Base-by-base conservation (phyloP, 2,113 vertebrate genomes). In the Trematocara unimaculatum region DNA sequence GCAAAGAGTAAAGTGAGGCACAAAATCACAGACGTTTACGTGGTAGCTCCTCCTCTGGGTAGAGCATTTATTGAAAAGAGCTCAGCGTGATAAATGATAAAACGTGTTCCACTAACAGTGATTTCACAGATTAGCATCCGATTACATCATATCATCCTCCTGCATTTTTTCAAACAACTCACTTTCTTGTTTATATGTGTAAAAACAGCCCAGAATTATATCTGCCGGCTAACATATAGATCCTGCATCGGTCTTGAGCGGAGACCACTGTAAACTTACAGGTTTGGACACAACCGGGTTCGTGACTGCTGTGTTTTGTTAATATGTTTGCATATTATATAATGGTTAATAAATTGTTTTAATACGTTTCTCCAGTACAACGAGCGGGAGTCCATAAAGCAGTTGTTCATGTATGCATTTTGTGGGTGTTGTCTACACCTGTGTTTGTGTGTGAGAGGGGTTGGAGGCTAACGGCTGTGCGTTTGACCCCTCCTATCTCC, bases 401-500 rank as follows among this genome's bases (percentile, higher is more conserved):
- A 72, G 13, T 18, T 83, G 62, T 80, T 42, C 6, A 11, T 83
- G 47, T 83, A 55, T 26, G 54, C 42, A 49, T 77, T 77, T 77
- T 45, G 35, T 78, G 67, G 49, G 58, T 67, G 11, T 77, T 80
- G 58, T 84, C 20, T 53, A 29, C 26, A 35, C 79, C 62, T 82
- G 72, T 81, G 72, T 81, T 31, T 87, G 53, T 85, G 72, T 77
- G 62, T 49, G 47, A 77, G 72, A 79, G 51, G 49, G 83, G 79
- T 84, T 55, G 74, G 49, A 84, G 81, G 88, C 85, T 81, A 62
- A 70, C 58, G 12, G 64, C 12, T 70, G 53, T 35, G 78, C n/a
- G 20, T 84, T 89, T 87, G 88, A 89, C 72, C 81, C 35, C 62
- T 84, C 89, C 72, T 82, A 70, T 58, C 81, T 67, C 86, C 85